Base-by-base conservation (phyloP, 2,797 vertebrate genomes). In the Macropus fuliginosus region DNA sequence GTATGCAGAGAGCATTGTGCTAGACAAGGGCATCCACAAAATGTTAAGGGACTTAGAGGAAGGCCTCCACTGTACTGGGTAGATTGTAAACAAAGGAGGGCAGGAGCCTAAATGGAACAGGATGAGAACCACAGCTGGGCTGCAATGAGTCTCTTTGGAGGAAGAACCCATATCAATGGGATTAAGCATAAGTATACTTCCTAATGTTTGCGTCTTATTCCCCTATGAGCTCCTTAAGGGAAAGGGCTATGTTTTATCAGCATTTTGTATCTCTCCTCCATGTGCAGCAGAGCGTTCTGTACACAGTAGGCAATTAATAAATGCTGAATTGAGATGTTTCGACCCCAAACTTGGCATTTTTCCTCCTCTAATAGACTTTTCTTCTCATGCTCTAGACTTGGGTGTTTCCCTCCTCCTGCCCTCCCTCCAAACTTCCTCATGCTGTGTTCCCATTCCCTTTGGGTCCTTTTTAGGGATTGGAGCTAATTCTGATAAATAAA, bases 351-450 rank as follows among this genome's bases (percentile, higher is more conserved):
- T 40, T 74, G 66, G 14, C n/a, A 66, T 66, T 66, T n/a, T 31
- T 24, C 28, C 16, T 18, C 18, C 66, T 40, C 66, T 74, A 21
- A 21, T n/a, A 74, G n/a, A 40, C 18, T 74, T 74, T 40, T 0
- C n/a, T 74, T 40, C n/a, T 74, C 55, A 6, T 90, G 54, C 18
- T 62, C 95, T 91, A 10, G 0, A 91, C 28, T 55, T 50, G 12
- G 90, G 6, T 54, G 90, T 95, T 13, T 27, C 94, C 54, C 46
- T 95, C 96, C 34, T 50, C 46, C n/a, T 95, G 28, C 11, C 34
- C 50, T 90, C 1, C 5, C 87, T 54, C n/a, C 93, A 92, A 91
- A 92, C 93, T 50, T 94, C 1, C 62, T 34, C 92, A 34, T 66
- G 29, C 13, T 93, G n/a, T 94, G 9, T 89, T 46, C 18, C 2